phyloP scores from a whole-genome alignment of 2,888 invertebrate genomes.

The Zhuqinia jingwanae region DNA sequence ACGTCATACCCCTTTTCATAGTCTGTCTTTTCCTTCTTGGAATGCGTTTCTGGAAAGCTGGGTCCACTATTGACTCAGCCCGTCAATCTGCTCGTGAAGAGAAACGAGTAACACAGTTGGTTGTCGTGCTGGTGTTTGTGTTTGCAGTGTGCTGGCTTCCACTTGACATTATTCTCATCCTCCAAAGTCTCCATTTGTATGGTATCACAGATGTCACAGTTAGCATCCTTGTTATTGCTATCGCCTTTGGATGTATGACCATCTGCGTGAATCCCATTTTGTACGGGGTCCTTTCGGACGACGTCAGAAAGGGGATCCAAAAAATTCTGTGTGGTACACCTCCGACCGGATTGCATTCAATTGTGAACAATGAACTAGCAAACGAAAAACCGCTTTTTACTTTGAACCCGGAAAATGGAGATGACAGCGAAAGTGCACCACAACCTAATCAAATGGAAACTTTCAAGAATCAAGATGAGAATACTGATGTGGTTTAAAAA shows the following conservation, averaged over 20 bases:
- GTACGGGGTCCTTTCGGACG: conserved; percentile 96
- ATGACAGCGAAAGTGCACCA: no score
- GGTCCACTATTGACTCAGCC: conserved; percentile 88
- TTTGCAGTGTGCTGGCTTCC: conserved; percentile 95
- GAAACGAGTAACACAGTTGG: conserved; percentile 94
- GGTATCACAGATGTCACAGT: conserved; percentile 86
- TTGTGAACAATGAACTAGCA: no score
- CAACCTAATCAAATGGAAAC: no score
- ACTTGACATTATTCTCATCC: conserved; percentile 89
- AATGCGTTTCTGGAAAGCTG: conserved; percentile 93
- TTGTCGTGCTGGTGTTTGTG: conserved; percentile 93
- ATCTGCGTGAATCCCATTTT: conserved; percentile 95
- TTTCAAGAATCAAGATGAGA: no score
- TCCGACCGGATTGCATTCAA: no score
- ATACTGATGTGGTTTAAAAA: no score
- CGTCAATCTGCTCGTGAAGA: conserved; percentile 92
- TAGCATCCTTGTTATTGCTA: conserved; percentile 89
- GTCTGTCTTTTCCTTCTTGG: conserved; percentile 94
- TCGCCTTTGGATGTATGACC: conserved; percentile 94
- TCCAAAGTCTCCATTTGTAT: conserved; percentile 88
- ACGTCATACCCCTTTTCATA: conserved; percentile 91
- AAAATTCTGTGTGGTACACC: conserved; percentile 85
- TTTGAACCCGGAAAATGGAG: no score
- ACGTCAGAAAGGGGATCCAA: conserved; percentile 94
- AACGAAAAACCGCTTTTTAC: no score